These are phyloP conservation scores for Erebia ligea DNA, from an alignment of 2,888 invertebrate genomes.

Conservation along the genomic window DNA sequence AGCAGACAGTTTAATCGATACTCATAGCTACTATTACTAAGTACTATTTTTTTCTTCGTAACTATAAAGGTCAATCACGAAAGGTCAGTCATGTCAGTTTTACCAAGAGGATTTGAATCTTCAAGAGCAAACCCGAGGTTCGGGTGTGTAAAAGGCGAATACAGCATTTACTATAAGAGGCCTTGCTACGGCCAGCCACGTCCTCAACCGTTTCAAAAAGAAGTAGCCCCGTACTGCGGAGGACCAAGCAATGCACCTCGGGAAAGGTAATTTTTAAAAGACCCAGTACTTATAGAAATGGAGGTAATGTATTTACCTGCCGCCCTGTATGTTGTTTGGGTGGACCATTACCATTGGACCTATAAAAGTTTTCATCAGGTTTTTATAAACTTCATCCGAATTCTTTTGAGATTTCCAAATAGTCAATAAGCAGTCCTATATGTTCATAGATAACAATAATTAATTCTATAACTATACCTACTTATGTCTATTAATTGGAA, in stretches of 20 bases:
- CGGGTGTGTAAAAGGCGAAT: slow-evolving; percentile 66
- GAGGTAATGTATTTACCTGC: too few relatives aligned
- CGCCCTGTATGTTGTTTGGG: too few relatives aligned
- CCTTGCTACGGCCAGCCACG: slow-evolving; percentile 73
- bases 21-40: too few relatives aligned
- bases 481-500: too few relatives aligned
- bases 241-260: slow-evolving; percentile 65
- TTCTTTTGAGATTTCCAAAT: too few relatives aligned
- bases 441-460: too few relatives aligned
- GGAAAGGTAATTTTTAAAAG: slow-evolving; percentile 51
- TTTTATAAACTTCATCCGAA: too few relatives aligned
- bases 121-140: slow-evolving; percentile 58
- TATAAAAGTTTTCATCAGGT: too few relatives aligned
- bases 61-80: neutral
- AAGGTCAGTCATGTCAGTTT: slow-evolving; percentile 60
- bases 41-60: neutral
- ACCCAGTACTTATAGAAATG: neutral
- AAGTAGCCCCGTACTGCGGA: slow-evolving; percentile 54
- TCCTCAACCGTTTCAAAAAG: slow-evolving; percentile 68
- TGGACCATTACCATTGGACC: too few relatives aligned
- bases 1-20: too few relatives aligned
- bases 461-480: too few relatives aligned
- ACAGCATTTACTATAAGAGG: slow-evolving; percentile 70
- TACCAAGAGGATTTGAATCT: slow-evolving; percentile 67
- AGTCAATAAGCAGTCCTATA: too few relatives aligned